phyloP scores from a whole-genome alignment of 1,140 invertebrate genomes.

The Meloidogyne hapla region DNA sequence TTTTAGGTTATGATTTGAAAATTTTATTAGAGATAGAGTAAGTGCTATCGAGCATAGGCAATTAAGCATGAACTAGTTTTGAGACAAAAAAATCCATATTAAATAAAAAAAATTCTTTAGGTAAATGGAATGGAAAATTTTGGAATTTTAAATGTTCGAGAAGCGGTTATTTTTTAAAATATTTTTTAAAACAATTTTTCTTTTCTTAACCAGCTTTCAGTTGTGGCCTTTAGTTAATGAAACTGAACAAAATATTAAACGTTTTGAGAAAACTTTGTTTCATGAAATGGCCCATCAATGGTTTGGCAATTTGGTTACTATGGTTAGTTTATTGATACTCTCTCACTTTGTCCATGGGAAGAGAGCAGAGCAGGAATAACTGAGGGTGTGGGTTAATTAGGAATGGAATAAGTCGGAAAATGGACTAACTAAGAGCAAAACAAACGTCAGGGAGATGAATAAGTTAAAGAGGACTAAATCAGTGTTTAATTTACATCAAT shows the following conservation, averaged over 20 bases:
- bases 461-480: too few species aligned
- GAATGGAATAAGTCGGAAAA: background rate
- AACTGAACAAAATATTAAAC: background rate
- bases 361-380: too few species aligned
- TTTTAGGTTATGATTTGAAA: too few species aligned
- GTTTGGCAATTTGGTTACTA: constrained; percentile 48
- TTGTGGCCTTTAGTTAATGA: constrained; percentile 40
- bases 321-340: constrained; percentile 32
- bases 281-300: constrained; percentile 52
- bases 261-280: constrained; percentile 44
- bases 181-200: constrained; percentile 13
- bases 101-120: background rate
- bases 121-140: constrained; percentile 54
- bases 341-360: background rate
- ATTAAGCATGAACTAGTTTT: too few species aligned
- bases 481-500: background rate
- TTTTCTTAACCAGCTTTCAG: constrained; percentile 14
- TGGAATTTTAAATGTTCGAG: constrained; percentile 41
- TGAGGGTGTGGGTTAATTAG: too few species aligned
- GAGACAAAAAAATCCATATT: too few species aligned
- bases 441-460: too few species aligned
- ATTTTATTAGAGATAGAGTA: too few species aligned
- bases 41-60: too few species aligned
- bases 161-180: constrained; percentile 32
- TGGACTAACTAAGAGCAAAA: too few species aligned